Base-by-base conservation (phyloP, 2,797 vertebrate genomes). In the Aphelocoma californica region DNA sequence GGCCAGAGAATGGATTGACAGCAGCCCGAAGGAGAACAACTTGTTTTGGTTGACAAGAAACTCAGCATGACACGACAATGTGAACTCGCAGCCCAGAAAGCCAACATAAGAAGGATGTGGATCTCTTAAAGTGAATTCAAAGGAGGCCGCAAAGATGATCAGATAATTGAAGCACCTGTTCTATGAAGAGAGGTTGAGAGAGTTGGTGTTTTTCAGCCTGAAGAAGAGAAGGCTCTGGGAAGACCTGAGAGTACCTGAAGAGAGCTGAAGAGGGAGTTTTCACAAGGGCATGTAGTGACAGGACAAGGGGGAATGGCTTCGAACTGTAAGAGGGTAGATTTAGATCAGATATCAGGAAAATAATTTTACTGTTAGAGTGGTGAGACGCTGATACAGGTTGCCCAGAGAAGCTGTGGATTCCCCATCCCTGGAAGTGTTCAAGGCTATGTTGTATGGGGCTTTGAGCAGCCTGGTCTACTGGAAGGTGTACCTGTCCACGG, bases 41-140 rank as follows among this genome's bases (percentile, higher is more conserved):
- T 57, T n/a, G 12, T 18, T 14, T 17, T 21, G 11, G 6, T 36
- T n/a, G 36, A 25, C 36, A 82, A 50, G 42, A 62, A 70, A 29
- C 28, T 62, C 50, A 42, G 28, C 13, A 5, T 42, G 21, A 36
- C 15, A 16, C 1, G 5, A 15, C 9, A 28, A 7, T 7, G 29
- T 36, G 36, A 38, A 42, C 28, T 44, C 0, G 0, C 28, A 54
- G 8, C 19, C 11, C 44, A 44, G 24, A n/a, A 42, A 50, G 17
- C 1, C 32, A 29, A 12, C 9, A 4, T 29, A n/a, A 56, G 40
- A 54, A 74, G 23, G 19, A 24, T 10, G 9, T 25, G 19, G 11
- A n/a, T 62, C 23, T 24, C 34, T 29, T 62, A 28, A 82, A 75
- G 8, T 0, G 1, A 29, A 19, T 44, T 56, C 2, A 1, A 47